Percentiles rank a stretch among this genome's conserved stretches.
phyloP scores from a whole-genome alignment of 2,797 vertebrate genomes.

The Pangasius krempfi region DNA sequence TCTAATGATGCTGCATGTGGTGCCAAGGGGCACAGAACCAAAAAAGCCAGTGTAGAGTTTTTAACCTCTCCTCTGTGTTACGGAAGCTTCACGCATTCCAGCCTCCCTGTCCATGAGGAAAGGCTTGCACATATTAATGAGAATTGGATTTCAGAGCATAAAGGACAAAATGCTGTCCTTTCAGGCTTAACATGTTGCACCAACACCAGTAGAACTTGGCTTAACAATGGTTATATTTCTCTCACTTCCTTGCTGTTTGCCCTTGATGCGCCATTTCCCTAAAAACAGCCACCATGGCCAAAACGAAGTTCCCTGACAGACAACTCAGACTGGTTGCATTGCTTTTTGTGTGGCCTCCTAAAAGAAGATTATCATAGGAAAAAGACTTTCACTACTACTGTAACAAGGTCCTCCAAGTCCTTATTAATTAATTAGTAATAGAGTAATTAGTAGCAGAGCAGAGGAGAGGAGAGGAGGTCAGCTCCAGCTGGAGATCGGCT shows the following conservation, averaged over 20 bases:
- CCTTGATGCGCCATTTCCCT: not conserved
- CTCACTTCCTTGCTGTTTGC: not conserved
- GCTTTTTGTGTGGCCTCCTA: not conserved
- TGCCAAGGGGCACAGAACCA: slow-evolving; percentile 61
- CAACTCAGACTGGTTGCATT: not conserved
- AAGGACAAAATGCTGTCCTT: slow-evolving; percentile 47
- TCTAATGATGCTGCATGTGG: slow-evolving; percentile 66
- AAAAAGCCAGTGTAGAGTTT: slow-evolving; percentile 52
- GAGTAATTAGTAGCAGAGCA: slow-evolving; percentile 58
- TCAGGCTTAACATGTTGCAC: slow-evolving; percentile 44
- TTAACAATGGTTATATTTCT: not conserved
- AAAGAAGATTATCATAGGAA: not conserved
- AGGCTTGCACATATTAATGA: slow-evolving; percentile 63
- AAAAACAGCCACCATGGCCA: not conserved
- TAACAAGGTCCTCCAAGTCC: slow-evolving; percentile 6
- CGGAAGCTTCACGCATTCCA: slow-evolving; percentile 38
- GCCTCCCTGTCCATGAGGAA: slow-evolving; percentile 45
- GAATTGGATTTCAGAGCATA: slow-evolving; percentile 61
- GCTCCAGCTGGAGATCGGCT: slow-evolving; percentile 28
- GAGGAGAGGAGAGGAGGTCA: slow-evolving; percentile 41
- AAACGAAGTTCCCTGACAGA: not conserved
- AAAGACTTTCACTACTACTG: not conserved
- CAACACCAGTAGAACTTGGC: not conserved
- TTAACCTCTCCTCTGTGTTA: slow-evolving; percentile 42
- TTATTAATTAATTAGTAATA: slow-evolving; percentile 36